These are phyloP conservation scores for Marmota flaviventris DNA, from an alignment of 2,113 vertebrate species.

Conservation along the genomic window DNA sequence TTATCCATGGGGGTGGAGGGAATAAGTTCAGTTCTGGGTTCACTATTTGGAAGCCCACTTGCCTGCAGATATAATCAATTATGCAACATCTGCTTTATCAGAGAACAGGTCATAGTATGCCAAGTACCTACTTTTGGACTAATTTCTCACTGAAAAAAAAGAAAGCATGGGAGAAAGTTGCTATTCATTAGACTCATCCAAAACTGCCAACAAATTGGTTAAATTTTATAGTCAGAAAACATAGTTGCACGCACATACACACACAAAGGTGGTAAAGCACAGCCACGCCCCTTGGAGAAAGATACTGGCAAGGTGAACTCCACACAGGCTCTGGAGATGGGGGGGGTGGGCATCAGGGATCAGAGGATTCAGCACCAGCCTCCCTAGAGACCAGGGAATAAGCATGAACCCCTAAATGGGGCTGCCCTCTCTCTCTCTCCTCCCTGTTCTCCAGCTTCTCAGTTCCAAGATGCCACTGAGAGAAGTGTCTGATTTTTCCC, in stretches of 20 bases:
- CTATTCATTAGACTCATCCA: background rate
- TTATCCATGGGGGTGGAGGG: too few relatives aligned
- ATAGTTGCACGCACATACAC: background rate
- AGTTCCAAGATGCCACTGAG: constrained; percentile 42
- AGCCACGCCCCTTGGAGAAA: too few relatives aligned
- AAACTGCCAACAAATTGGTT: constrained; percentile 46
- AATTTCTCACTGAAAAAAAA: constrained; percentile 38
- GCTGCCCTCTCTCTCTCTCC: background rate
- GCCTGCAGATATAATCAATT: background rate
- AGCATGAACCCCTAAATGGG: background rate
- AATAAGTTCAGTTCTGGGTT: background rate
- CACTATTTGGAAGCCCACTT: background rate
- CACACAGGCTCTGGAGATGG: background rate
- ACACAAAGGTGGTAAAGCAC: background rate
- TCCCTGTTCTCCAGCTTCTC: background rate
- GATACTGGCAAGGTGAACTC: background rate
- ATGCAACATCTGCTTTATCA: background rate
- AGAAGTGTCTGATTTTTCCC: constrained; percentile 59
- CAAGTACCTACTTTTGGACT: background rate
- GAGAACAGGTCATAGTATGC: background rate
- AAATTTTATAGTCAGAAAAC: constrained; percentile 43
- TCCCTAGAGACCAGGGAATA: background rate
- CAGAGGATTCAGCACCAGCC: background rate
- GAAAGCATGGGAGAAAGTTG: background rate
- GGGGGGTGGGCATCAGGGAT: background rate